A percentile compares a stretch with the other conserved stretches of the same genome.
phyloP scores from a whole-genome alignment of 1,140 invertebrate genomes.

The Caerostris darwini region DNA sequence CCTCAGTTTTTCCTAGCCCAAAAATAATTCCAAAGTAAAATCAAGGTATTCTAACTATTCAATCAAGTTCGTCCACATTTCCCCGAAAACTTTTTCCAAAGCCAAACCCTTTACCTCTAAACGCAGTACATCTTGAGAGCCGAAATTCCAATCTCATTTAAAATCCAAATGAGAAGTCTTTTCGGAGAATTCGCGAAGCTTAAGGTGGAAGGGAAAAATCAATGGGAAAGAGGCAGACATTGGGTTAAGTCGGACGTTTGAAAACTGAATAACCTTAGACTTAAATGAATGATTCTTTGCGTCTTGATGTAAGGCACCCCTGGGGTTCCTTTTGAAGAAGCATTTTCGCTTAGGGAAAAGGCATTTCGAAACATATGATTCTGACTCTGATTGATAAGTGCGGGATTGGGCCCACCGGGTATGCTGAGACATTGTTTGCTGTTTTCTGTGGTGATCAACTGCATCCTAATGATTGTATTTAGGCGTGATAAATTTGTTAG shows the following conservation, averaged over 20 bases:
- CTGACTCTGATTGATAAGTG: conserved; percentile 70
- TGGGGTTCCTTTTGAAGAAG: conserved; percentile 43
- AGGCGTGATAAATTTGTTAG: neutral
- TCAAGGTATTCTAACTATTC: conserved; percentile 33
- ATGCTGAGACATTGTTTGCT: neutral
- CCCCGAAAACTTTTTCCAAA: neutral
- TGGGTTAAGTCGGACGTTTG: conserved; percentile 69
- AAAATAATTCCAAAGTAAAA: neutral
- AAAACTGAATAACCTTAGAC: conserved; percentile 75
- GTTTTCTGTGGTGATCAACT: neutral
- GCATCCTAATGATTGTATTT: conserved; percentile 45
- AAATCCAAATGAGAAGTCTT: conserved; percentile 64
- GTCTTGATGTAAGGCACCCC: conserved; percentile 67
- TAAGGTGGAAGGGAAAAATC: conserved; percentile 59
- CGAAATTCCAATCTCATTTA: conserved; percentile 68
- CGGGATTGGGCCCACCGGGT: neutral
- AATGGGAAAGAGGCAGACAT: conserved; percentile 46
- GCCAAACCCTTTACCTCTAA: neutral
- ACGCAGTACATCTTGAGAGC: neutral
- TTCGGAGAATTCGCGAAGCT: neutral
- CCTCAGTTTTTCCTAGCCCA: neutral
- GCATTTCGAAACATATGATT: conserved; percentile 69
- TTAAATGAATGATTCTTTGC: conserved; percentile 73
- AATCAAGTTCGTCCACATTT: conserved; percentile 32
- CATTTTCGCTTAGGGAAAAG: neutral